These are phyloP conservation scores for Drosophila acutilabella DNA, from an alignment of 2,888 invertebrate genomes.

Conservation along the genomic window DNA sequence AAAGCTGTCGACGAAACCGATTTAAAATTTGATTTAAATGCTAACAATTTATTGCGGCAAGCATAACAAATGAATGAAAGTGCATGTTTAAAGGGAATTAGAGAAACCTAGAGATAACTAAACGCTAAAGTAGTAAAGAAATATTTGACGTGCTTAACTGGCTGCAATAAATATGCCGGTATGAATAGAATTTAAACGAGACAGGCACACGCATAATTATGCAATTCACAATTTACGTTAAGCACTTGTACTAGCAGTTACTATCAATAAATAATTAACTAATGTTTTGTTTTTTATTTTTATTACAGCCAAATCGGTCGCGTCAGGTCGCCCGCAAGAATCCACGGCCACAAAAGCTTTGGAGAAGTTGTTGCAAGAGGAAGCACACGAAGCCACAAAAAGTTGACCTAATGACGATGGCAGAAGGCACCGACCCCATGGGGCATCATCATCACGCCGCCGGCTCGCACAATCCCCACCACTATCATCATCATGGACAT, in stretches of 20 bases:
- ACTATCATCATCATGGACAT: slow-evolving; percentile 77
- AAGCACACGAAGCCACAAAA: slow-evolving; percentile 68
- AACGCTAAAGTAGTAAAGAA: not conserved
- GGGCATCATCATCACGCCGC: slow-evolving; percentile 85
- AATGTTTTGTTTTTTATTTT: not conserved
- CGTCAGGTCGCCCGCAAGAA: slow-evolving; percentile 60
- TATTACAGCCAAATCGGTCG: slow-evolving; percentile 55
- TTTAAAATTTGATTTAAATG: not conserved
- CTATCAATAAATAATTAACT: not conserved
- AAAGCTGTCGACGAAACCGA: slow-evolving; percentile 24
- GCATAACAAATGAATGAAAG: not conserved
- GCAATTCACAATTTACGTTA: slow-evolving; percentile 3
- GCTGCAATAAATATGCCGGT: slow-evolving; percentile 36
- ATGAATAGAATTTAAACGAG: not conserved
- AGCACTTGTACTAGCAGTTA: too few relatives aligned
- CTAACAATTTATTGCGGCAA: not conserved
- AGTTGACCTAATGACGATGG: slow-evolving; percentile 90
- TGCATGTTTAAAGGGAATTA: slow-evolving; percentile 6
- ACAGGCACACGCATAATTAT: not conserved
- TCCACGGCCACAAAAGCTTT: slow-evolving; percentile 56
- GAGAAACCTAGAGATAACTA: not conserved
- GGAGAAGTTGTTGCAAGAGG: slow-evolving; percentile 14
- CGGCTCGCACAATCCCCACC: slow-evolving; percentile 83
- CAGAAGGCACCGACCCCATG: slow-evolving; percentile 88
- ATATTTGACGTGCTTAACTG: not conserved